phyloP scores from a whole-genome alignment of 2,888 invertebrate genomes.

The Xestia ashworthii region DNA sequence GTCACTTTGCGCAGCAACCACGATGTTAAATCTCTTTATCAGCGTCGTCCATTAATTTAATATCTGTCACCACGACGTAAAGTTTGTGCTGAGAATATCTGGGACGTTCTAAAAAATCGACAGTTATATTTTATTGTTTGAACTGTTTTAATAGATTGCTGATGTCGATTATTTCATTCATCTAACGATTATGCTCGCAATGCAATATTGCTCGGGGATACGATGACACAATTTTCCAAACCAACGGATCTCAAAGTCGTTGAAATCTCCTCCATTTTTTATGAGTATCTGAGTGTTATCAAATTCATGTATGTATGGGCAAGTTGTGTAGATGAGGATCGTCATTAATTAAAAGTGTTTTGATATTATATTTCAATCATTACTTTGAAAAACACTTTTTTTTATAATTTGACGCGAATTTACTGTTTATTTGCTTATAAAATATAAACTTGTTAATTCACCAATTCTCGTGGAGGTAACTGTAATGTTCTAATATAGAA shows the following conservation, averaged over 20 bases:
- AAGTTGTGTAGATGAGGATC: not conserved
- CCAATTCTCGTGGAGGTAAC: not conserved
- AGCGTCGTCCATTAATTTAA: conserved; percentile 31
- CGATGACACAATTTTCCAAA: not conserved
- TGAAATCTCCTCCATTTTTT: not conserved
- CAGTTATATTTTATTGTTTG: not conserved
- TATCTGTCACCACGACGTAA: not conserved
- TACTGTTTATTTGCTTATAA: too few relatives aligned
- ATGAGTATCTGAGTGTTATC: not conserved
- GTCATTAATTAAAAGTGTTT: not conserved
- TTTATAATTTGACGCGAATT: too few relatives aligned
- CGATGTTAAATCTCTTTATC: conserved; percentile 5
- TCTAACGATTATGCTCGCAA: not conserved
- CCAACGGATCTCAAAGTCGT: not conserved
- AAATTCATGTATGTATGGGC: not conserved
- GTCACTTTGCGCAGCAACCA: conserved; percentile 60
- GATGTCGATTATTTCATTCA: not conserved
- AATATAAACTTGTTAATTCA: not conserved
- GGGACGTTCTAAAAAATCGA: not conserved
- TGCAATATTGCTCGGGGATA: not conserved
- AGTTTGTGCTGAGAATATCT: not conserved
- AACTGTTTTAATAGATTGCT: not conserved
- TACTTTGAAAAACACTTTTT: too few relatives aligned
- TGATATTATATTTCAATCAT: too few relatives aligned
- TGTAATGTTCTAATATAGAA: not conserved